These are phyloP conservation scores for Cylindroiulus punctatus DNA, from an alignment of 2,888 invertebrate genomes.

Conservation along the genomic window DNA sequence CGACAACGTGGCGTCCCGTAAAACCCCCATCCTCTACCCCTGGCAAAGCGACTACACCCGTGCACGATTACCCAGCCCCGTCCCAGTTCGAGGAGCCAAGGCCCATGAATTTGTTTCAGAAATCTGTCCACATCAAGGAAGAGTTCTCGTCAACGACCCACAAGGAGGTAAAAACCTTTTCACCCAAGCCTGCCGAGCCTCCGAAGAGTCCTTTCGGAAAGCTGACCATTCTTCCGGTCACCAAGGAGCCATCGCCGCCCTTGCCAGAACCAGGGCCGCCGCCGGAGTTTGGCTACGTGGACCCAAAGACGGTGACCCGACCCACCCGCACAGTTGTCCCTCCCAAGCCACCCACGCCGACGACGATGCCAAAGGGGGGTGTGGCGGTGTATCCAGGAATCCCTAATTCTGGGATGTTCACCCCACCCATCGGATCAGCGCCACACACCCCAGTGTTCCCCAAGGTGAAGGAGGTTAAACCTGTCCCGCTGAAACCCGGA, in stretches of 20 bases:
- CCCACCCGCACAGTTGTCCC: slow-evolving; percentile 48
- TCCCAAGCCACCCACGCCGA: slow-evolving; percentile 55
- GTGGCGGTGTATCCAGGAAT: slow-evolving; percentile 56
- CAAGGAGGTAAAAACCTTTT: slow-evolving; percentile 12
- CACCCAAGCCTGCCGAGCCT: not conserved
- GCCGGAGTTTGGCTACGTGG: slow-evolving; percentile 69
- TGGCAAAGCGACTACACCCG: slow-evolving; percentile 54
- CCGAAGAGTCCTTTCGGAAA: not conserved
- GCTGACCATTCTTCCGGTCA: not conserved
- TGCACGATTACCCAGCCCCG: slow-evolving; percentile 59
- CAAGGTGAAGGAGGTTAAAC: slow-evolving; percentile 24
- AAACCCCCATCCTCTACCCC: slow-evolving; percentile 30
- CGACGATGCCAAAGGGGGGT: slow-evolving; percentile 55
- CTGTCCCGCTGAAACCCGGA: slow-evolving; percentile 71
- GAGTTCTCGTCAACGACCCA: not conserved
- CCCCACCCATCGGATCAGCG: slow-evolving; percentile 44
- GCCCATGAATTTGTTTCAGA: slow-evolving; percentile 57
- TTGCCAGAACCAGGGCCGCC: slow-evolving; percentile 57
- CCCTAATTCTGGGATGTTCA: slow-evolving; percentile 16
- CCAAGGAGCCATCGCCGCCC: slow-evolving; percentile 49
- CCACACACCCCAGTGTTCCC: slow-evolving; percentile 37
- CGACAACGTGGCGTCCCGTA: slow-evolving; percentile 55
- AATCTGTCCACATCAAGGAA: slow-evolving; percentile 73
- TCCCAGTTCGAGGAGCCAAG: slow-evolving; percentile 69
- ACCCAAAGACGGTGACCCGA: slow-evolving; percentile 52